Base-by-base conservation (phyloP, 1,140 invertebrate genomes). In the Pogonognathellus flavescens region DNA sequence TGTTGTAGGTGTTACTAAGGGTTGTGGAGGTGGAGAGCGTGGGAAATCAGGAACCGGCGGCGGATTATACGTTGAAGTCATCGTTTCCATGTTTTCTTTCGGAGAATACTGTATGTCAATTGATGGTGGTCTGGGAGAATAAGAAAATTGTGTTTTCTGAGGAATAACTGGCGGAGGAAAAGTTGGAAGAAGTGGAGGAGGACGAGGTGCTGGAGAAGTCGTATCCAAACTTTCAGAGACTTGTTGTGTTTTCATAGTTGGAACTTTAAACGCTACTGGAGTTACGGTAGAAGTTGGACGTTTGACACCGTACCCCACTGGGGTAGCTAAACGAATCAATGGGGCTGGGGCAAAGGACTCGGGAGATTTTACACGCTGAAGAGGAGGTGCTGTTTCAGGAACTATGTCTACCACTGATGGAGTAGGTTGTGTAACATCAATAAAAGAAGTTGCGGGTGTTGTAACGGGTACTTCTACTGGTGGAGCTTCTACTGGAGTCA, bases 271-370 rank as follows among this genome's bases (percentile, higher is more conserved):
- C 55, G 80, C 49, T 25, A 59, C 10, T 57, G 50, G 1, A 14
- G 50, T 9, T 57, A 20, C 80, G 1, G 50, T 13, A 11, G 72
- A 31, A 6, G 6, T 16, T 18, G 72, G 11, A 53, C 80, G 50
- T 81, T 81, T 41, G 11, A 25, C n/a, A n/a, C 57, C 52, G n/a
- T 52, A 60, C 9, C 82, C 82, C 11, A 62, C 52, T 22, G 53
- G 50, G 25, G 80, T 81, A 6, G 53, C 53, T 13, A 76, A 50
- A 50, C 70, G 70, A 50, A 76, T 76, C 7, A 76, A n/a, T 7
- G 25, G 22, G 66, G 10, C 16, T 31, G 22, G 31, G 31, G 20
- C 25, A 11, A 41, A 6, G 22, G 66, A 70, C 6, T 16, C 66
- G 13, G 7, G 9, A 20, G 11, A 2, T 14, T 13, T n/a, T 1